Conservation (phyloP, 1,140 invertebrate genomes). For the Sitobion miscanthi region DNA sequence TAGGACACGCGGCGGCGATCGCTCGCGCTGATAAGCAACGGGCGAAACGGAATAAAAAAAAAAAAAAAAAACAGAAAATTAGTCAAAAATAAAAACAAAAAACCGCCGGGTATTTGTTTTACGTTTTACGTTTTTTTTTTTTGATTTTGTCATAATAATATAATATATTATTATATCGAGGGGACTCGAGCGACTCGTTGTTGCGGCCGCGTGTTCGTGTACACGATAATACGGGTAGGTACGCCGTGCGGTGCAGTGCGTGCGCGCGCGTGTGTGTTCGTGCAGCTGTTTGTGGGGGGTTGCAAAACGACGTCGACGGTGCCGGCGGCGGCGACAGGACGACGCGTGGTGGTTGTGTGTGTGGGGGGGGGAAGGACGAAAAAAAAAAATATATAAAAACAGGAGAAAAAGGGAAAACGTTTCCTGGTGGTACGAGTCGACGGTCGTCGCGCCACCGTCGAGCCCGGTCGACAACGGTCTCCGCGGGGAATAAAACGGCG, state of each 20-base stretch:
- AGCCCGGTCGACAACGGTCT: not conserved
- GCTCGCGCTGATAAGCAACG: not conserved
- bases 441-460: conserved; percentile 34
- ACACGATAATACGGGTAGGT: not conserved
- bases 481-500: not conserved
- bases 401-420: not conserved
- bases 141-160: conserved; percentile 9
- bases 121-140: not conserved
- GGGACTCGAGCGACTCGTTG: not conserved
- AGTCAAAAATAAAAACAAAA: not conserved
- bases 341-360: not conserved
- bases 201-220: not conserved
- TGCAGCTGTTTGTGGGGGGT: conserved; percentile 31
- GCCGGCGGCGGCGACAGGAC: not conserved
- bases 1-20: conserved; percentile 8
- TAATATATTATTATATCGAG: not conserved
- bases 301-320: not conserved
- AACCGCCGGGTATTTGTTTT: not conserved
- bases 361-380: not conserved
- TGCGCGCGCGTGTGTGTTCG: conserved; percentile 12
- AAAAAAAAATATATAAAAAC: not conserved
- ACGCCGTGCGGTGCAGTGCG: not conserved
- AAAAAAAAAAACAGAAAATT: too few species aligned
- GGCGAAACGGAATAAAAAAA: not conserved
- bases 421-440: not conserved